Percentiles rank a stretch among this genome's conserved stretches.
Evolutionary conservation across 1,140 invertebrate genomes (phyloP).

Genomic region (Grapholita molesta): DNA sequence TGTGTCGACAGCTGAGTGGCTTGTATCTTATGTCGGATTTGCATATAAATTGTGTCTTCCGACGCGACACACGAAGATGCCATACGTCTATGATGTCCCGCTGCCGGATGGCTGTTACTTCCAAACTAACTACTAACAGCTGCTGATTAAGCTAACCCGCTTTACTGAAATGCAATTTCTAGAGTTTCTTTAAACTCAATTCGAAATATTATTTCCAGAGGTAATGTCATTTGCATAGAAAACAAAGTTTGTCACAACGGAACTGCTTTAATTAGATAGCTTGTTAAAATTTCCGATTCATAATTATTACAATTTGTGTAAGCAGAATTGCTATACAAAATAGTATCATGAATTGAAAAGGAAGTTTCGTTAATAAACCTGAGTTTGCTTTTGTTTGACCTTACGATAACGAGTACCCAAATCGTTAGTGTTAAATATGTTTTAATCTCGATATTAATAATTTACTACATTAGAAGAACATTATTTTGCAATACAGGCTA

Average conservation of each 20-base stretch:
- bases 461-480: background rate
- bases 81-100: conserved; percentile 56
- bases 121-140: conserved; percentile 7
- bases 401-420: background rate
- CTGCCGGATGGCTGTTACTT: conserved; percentile 18
- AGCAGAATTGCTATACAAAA: background rate
- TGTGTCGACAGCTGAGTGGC: conserved; percentile 47
- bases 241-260: background rate
- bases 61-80: conserved; percentile 67
- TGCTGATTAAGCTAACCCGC: background rate
- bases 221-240: background rate
- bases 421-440: background rate
- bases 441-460: background rate
- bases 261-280: background rate
- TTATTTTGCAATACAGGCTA: too few relatives aligned
- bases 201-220: background rate
- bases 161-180: background rate
- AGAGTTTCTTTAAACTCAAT: conserved; percentile 1
- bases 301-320: conserved; percentile 1
- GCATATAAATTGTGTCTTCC: conserved; percentile 77
- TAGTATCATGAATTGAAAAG: background rate
- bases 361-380: background rate
- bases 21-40: conserved; percentile 73
- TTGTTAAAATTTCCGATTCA: background rate
- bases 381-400: background rate